A percentile compares a stretch with the other conserved stretches of the same genome.
phyloP scores from a whole-genome alignment of 2,113 vertebrate genomes.

The Donacobius atricapilla region DNA sequence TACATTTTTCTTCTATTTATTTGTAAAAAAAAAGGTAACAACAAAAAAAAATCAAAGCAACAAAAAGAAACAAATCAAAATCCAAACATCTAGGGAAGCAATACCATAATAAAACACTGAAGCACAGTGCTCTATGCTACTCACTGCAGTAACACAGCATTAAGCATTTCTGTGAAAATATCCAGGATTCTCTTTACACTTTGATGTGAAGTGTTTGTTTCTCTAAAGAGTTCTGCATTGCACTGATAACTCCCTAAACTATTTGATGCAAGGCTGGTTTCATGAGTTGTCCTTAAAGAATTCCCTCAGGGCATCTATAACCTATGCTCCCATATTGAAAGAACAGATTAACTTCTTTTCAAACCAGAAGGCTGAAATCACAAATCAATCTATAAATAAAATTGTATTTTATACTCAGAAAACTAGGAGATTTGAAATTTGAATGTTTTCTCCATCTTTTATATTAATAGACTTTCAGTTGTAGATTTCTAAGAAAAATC shows the following conservation, averaged over 20 bases:
- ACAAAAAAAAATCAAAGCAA: background rate
- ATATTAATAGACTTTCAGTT: background rate
- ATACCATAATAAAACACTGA: background rate
- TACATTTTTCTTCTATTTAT: background rate
- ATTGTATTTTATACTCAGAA: background rate
- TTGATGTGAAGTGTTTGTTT: background rate
- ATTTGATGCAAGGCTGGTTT: background rate
- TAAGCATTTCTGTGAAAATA: background rate
- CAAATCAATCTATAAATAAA: background rate
- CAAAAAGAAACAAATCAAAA: background rate
- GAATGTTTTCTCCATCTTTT: background rate
- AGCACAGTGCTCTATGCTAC: background rate
- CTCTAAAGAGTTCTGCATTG: background rate
- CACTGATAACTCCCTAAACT: background rate
- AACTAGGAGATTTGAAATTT: background rate
- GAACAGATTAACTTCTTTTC: background rate
- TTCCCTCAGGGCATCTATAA: background rate
- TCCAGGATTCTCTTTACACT: background rate
- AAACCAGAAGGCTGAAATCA: background rate
- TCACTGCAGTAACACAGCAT: background rate
- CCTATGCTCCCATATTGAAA: background rate
- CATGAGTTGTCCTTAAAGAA: background rate
- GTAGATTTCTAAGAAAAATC: background rate
- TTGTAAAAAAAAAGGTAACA: background rate
- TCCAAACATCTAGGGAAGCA: background rate